These are phyloP conservation scores for Hyperoodon ampullatus DNA, from an alignment of 2,113 vertebrate genomes.

Conservation along the genomic window DNA sequence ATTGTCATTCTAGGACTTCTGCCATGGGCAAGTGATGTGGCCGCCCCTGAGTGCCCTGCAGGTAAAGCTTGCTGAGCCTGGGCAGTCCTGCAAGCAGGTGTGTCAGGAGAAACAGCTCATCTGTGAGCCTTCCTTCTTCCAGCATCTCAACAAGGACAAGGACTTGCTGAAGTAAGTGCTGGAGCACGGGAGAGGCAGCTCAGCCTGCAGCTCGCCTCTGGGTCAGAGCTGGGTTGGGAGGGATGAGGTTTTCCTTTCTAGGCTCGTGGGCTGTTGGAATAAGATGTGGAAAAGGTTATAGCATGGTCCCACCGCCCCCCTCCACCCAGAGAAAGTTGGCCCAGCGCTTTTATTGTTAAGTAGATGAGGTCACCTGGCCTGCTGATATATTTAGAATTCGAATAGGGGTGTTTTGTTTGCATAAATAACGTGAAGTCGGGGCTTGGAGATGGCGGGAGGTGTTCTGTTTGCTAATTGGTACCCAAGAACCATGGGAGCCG, in stretches of 20 bases:
- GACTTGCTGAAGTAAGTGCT: slow-evolving; percentile 91
- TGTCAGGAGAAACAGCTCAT: slow-evolving; percentile 98
- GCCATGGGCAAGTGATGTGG: slow-evolving; percentile 99
- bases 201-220: rapidly evolving
- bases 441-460: background rate
- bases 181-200: rapidly evolving
- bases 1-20: slow-evolving; percentile 93
- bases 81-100: slow-evolving; percentile 96
- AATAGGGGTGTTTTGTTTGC: background rate
- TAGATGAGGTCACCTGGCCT: background rate
- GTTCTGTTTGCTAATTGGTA: background rate
- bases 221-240: background rate
- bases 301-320: background rate
- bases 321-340: background rate
- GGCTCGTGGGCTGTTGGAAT: background rate
- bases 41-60: slow-evolving; percentile 94
- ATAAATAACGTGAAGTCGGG: background rate
- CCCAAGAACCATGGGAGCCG: background rate
- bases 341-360: background rate
- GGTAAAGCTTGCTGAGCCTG: slow-evolving; percentile 93
- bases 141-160: slow-evolving; percentile 98
- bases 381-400: background rate
- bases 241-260: background rate
- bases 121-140: slow-evolving; percentile 99
- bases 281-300: background rate